phyloP scores from a whole-genome alignment of 2,797 vertebrate species.

The Molossus molossus region DNA sequence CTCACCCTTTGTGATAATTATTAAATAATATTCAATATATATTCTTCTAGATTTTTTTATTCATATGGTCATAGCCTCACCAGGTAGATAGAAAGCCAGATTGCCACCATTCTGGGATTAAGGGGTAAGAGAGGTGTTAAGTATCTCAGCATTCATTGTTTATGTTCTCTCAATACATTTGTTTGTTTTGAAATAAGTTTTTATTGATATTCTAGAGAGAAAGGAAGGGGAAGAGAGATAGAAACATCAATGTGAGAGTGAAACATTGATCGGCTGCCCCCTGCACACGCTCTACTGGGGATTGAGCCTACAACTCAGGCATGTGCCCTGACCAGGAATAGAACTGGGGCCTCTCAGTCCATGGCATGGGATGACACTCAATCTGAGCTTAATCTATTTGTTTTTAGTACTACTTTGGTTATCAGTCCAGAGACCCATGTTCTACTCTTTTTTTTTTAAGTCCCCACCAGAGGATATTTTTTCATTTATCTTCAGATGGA shows the following conservation, averaged over 20 bases:
- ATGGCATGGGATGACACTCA: too few relatives aligned
- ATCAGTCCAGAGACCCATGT: background rate
- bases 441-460: background rate
- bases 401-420: constrained; percentile 51
- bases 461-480: too few relatives aligned
- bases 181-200: background rate
- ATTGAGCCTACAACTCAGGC: too few relatives aligned
- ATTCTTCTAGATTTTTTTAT: constrained; percentile 45
- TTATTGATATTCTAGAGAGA: too few relatives aligned
- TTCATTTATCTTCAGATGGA: too few relatives aligned
- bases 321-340: too few relatives aligned
- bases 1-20: constrained; percentile 43
- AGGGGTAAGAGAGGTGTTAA: background rate
- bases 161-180: background rate
- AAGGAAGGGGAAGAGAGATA: too few relatives aligned
- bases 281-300: too few relatives aligned
- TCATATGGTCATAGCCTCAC: background rate
- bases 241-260: too few relatives aligned
- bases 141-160: constrained; percentile 1
- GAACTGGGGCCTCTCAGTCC: too few relatives aligned
- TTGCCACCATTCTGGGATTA: background rate
- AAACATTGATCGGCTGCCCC: too few relatives aligned
- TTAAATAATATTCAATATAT: constrained; percentile 28
- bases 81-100: background rate
- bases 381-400: too few relatives aligned